Percentiles rank a stretch among this genome's conserved stretches.
Evolutionary conservation across 2,888 invertebrate species (phyloP).

Genomic region (Itoplectis maculator): DNA sequence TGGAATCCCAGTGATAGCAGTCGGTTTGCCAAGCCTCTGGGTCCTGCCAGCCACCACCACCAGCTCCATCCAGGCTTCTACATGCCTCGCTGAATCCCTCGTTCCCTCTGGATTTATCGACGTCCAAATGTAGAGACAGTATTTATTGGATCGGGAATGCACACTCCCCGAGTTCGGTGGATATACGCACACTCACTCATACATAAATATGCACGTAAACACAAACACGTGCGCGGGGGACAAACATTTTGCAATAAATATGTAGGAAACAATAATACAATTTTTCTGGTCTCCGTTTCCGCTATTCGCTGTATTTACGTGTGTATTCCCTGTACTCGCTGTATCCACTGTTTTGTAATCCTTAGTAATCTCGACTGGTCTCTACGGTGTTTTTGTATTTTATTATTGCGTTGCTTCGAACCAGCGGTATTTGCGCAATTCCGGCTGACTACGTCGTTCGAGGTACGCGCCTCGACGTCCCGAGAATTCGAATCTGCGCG

Average conservation of each 20-base stretch:
- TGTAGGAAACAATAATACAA: constrained; percentile 9
- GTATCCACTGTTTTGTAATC: constrained; percentile 15
- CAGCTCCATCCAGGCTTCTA: constrained; percentile 13
- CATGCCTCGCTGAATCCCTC: constrained; percentile 28
- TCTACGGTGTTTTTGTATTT: neutral
- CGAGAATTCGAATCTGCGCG: neutral
- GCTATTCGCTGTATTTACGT: neutral
- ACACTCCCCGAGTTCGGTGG: constrained; percentile 8
- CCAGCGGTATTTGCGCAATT: neutral
- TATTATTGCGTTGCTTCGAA: neutral
- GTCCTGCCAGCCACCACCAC: neutral
- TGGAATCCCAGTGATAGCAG: constrained; percentile 51
- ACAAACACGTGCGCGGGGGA: neutral
- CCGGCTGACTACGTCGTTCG: neutral
- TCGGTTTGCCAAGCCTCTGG: constrained; percentile 38
- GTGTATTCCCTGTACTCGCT: too few relatives aligned
- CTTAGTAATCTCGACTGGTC: constrained; percentile 12
- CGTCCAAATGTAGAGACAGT: constrained; percentile 46
- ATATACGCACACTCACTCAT: constrained; percentile 2
- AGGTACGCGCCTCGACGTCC: neutral
- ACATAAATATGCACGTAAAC: neutral
- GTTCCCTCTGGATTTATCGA: constrained; percentile 50
- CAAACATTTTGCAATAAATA: constrained; percentile 15
- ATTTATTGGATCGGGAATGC: constrained; percentile 53
- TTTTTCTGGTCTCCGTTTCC: neutral